phyloP scores from a whole-genome alignment of 2,113 vertebrate species.

The Balaeniceps rex region DNA sequence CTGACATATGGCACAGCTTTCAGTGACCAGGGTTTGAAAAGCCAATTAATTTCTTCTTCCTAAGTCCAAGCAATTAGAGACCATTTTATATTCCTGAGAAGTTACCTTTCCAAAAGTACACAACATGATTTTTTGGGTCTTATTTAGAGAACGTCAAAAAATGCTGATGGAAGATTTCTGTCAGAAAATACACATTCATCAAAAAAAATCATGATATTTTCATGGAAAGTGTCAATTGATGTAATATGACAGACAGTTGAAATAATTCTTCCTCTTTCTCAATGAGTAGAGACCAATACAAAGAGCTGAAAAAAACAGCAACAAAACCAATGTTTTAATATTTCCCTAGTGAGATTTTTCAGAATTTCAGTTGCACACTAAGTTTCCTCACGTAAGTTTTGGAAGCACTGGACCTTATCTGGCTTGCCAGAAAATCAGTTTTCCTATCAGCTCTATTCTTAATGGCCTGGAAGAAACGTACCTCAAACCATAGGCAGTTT shows the following conservation, averaged over 20 bases:
- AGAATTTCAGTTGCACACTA: background rate
- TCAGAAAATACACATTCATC: background rate
- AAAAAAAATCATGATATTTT: background rate
- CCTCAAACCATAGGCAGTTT: background rate
- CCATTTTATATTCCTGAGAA: background rate
- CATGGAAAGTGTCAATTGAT: background rate
- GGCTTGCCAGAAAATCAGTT: background rate
- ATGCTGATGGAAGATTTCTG: background rate
- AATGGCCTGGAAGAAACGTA: slow-evolving; percentile 3
- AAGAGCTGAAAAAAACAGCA: background rate
- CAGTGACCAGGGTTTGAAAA: background rate
- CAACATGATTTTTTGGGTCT: background rate
- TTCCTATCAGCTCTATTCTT: background rate
- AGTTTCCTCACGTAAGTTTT: background rate
- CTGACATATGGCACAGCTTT: background rate
- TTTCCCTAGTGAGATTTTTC: background rate
- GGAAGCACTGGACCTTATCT: background rate
- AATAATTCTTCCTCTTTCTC: background rate
- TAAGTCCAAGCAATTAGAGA: background rate
- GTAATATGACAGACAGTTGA: background rate
- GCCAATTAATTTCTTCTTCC: background rate
- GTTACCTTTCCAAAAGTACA: background rate
- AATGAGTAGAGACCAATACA: background rate
- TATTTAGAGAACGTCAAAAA: background rate
- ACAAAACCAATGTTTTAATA: background rate